phyloP scores from a whole-genome alignment of 2,113 vertebrate genomes.

The Pedetes capensis region DNA sequence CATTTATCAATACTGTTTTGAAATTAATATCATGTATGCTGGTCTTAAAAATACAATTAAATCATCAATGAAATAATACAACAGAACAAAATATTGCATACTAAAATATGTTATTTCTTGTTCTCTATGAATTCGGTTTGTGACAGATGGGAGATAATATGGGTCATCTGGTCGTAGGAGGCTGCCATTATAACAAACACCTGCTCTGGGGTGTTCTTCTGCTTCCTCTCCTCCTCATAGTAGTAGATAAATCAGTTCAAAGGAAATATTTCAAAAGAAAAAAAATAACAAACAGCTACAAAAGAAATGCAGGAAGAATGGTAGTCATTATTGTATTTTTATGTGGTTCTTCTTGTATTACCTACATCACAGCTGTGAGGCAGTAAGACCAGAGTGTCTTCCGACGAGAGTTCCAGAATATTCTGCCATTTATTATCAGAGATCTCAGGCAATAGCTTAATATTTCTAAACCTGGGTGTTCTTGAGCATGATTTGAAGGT shows the following conservation, averaged over 20 bases:
- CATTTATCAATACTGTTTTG: constrained; percentile 66
- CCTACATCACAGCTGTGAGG: background rate
- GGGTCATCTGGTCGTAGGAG: constrained; percentile 77
- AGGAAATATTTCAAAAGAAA: constrained; percentile 27
- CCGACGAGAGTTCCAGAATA: background rate
- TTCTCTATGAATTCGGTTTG: constrained; percentile 73
- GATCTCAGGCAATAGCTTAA: background rate
- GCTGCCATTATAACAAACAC: constrained; percentile 62
- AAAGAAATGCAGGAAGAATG: background rate
- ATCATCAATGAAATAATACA: constrained; percentile 40
- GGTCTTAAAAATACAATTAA: constrained; percentile 55
- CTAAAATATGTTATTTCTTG: constrained; percentile 64
- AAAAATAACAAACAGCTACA: background rate
- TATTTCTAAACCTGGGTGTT: background rate
- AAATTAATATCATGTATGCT: constrained; percentile 43
- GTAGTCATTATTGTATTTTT: background rate
- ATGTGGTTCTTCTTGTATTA: background rate
- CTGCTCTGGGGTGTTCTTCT: constrained; percentile 45
- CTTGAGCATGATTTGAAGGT: background rate
- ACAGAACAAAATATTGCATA: constrained; percentile 44
- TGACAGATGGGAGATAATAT: constrained; percentile 78
- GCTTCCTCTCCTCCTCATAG: background rate
- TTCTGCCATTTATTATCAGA: background rate
- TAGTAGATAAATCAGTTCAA: constrained; percentile 53
- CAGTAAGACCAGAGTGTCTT: background rate